Percentiles rank a stretch among this genome's conserved stretches.
These are phyloP conservation scores for Potamilus streckersoni DNA, from an alignment of 1,140 invertebrate genomes.

Conservation along the genomic window DNA sequence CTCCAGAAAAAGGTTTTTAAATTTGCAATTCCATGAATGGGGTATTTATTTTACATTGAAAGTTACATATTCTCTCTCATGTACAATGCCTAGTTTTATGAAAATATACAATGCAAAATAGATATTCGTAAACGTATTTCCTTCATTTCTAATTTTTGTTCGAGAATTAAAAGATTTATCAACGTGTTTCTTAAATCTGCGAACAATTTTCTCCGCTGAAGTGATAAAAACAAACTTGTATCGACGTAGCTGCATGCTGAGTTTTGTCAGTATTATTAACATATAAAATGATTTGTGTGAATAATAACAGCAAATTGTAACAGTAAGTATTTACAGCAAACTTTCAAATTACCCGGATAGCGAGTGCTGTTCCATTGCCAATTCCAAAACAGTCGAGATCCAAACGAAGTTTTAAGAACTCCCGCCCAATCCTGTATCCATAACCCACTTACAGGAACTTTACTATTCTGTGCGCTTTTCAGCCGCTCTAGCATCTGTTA, in stretches of 20 bases:
- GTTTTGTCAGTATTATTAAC: not conserved
- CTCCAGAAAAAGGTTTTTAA: no score
- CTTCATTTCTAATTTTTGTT: not conserved
- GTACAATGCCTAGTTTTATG: no score
- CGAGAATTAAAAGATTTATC: not conserved
- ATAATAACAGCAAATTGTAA: not conserved
- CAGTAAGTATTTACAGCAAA: not conserved
- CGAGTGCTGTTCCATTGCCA: slow-evolving; percentile 66
- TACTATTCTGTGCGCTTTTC: slow-evolving; percentile 44
- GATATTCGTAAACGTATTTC: no score
- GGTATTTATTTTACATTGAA: no score
- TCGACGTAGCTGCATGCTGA: not conserved
- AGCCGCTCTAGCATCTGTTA: slow-evolving; percentile 59
- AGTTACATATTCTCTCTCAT: no score
- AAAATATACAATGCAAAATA: no score
- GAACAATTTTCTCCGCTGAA: slow-evolving; percentile 3
- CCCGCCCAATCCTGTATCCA: slow-evolving; percentile 71
- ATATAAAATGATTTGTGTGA: not conserved
- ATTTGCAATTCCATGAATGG: no score
- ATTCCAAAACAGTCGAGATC: slow-evolving; percentile 68
- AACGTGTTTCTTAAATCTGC: slow-evolving; percentile 5
- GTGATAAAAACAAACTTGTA: not conserved
- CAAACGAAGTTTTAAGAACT: slow-evolving; percentile 63
- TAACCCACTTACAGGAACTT: slow-evolving; percentile 59
- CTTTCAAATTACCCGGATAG: slow-evolving; percentile 54